Evolutionary conservation across 2,113 vertebrate species (phyloP).

Genomic region (Pteronura brasiliensis): DNA sequence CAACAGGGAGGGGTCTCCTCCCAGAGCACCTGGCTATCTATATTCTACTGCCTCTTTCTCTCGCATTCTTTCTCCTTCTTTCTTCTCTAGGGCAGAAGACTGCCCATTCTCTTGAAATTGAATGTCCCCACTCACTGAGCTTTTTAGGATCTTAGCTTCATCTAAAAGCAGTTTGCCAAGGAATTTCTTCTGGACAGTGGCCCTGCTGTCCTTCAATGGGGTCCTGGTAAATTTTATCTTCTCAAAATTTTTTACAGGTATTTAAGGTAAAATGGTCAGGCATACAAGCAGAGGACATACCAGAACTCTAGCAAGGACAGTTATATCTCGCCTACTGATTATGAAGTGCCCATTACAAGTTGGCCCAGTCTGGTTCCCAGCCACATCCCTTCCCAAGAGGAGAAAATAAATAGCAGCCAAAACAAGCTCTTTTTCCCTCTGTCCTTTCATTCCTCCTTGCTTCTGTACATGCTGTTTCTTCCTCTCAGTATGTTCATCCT

Average conservation of each 20-base stretch:
- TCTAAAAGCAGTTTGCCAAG: not conserved
- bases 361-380: not conserved
- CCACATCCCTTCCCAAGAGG: not conserved
- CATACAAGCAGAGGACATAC: not conserved
- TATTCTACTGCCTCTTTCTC: not conserved
- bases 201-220: not conserved
- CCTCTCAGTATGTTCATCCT: not conserved
- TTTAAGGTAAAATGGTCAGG: not conserved
- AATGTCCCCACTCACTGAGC: not conserved
- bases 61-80: not conserved
- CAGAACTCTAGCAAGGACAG: constrained; percentile 8
- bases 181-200: not conserved
- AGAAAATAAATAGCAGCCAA: not conserved
- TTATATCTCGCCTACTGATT: not conserved
- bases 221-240: not conserved
- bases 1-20: not conserved
- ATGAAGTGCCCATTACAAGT: constrained; percentile 19
- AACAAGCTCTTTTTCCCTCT: not conserved
- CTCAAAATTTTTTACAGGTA: not conserved
- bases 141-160: not conserved
- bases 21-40: not conserved
- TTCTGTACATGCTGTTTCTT: not conserved
- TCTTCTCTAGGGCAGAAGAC: not conserved
- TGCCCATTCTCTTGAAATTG: not conserved
- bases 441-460: not conserved